Percentiles rank a stretch among this genome's conserved stretches.
These are phyloP conservation scores for Hylia prasina DNA, from an alignment of 2,113 vertebrate genomes.

Conservation along the genomic window DNA sequence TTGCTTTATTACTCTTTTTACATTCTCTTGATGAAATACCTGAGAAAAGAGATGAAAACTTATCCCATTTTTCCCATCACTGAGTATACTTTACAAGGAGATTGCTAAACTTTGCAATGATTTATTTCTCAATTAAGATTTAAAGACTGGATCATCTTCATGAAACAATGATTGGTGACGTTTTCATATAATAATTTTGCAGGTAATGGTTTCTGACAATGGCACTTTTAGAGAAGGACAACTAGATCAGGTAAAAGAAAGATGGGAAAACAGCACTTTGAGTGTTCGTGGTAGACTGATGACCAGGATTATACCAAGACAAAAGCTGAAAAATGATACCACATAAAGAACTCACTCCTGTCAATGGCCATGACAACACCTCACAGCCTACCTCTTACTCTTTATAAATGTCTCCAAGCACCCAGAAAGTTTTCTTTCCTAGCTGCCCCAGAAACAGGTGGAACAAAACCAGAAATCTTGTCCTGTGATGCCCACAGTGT, in stretches of 20 bases:
- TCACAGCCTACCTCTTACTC: neutral
- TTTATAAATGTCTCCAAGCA: neutral
- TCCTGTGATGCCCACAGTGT: neutral
- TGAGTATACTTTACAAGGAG: conserved; percentile 33
- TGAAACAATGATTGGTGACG: neutral
- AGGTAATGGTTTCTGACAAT: neutral
- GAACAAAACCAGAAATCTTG: neutral
- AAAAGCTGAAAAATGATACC: neutral
- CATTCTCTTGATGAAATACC: conserved; percentile 19
- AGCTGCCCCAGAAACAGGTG: neutral
- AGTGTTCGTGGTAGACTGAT: neutral
- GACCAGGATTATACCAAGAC: neutral
- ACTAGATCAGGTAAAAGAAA: neutral
- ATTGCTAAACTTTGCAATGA: conserved; percentile 8
- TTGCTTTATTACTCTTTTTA: conserved; percentile 32
- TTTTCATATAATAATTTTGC: neutral
- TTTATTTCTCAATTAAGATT: conserved; percentile 47
- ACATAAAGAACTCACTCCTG: neutral
- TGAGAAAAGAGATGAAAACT: neutral
- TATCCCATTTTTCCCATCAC: neutral
- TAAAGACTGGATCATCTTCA: conserved; percentile 26
- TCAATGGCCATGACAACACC: neutral
- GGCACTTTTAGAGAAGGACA: neutral
- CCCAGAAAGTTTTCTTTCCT: neutral
- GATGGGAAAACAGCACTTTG: neutral